Evolutionary conservation across 2,113 vertebrate species (phyloP).

Genomic region (Phaethornis superciliosus): DNA sequence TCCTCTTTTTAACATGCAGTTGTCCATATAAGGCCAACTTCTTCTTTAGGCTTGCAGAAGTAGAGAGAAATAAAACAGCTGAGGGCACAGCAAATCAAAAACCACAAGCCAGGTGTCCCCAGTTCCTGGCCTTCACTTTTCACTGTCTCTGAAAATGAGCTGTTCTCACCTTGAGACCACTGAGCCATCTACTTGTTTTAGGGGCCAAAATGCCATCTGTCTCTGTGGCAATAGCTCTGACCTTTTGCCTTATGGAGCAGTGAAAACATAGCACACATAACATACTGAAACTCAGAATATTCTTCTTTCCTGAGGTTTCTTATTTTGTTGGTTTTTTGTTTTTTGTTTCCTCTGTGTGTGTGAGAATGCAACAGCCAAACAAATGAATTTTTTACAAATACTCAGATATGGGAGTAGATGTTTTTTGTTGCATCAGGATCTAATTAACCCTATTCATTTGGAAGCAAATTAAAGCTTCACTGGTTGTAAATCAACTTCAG

Average conservation of each 20-base stretch:
- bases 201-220: background rate
- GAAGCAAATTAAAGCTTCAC: conserved; percentile 30
- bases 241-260: background rate
- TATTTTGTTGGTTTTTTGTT: background rate
- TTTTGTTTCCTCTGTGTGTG: background rate
- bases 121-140: background rate
- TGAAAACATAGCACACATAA: background rate
- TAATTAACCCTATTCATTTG: conserved; percentile 11
- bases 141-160: background rate
- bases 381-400: background rate
- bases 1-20: background rate
- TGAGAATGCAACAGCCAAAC: background rate
- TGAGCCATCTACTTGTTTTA: background rate
- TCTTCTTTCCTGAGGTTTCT: background rate
- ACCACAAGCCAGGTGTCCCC: background rate
- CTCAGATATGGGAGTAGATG: background rate
- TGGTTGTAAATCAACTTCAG: conserved; percentile 33
- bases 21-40: background rate
- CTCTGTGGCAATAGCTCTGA: background rate
- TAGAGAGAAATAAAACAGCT: background rate
- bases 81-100: background rate
- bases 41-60: background rate
- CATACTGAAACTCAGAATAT: background rate
- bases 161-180: background rate
- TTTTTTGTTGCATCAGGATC: background rate